A percentile compares a stretch with the other conserved stretches of the same genome.
Evolutionary conservation across 2,797 vertebrate species (phyloP).

Genomic region (Toxotes lorentzi): DNA sequence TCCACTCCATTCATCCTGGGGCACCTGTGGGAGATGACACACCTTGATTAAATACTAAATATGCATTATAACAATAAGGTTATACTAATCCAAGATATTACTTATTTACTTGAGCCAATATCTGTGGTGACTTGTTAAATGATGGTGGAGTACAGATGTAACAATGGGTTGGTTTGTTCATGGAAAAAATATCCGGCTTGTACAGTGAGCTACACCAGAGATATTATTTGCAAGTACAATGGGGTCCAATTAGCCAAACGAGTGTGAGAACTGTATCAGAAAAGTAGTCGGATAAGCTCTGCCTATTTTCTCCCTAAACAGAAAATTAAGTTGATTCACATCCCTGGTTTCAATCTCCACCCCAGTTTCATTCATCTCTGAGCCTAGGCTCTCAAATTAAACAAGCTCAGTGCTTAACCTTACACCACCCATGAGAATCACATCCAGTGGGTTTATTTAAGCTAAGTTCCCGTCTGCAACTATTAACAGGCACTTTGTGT

Average conservation of each 20-base stretch:
- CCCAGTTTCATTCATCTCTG: conserved; percentile 11
- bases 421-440: not conserved
- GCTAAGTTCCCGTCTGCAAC: not conserved
- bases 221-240: conserved; percentile 56
- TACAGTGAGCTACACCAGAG: conserved; percentile 3
- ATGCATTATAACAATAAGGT: not conserved
- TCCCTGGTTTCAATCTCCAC: conserved; percentile 17
- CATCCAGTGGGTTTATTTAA: conserved; percentile 12
- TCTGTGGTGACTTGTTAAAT: conserved; percentile 16
- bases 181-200: conserved; percentile 29
- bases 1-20: conserved; percentile 97
- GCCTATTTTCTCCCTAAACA: conserved; percentile 30
- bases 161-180: not conserved
- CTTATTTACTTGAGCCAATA: conserved; percentile 2
- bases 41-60: conserved; percentile 14
- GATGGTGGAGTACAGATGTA: not conserved
- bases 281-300: conserved; percentile 27
- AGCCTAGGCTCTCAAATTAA: conserved; percentile 35
- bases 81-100: not conserved
- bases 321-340: conserved; percentile 36
- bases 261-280: conserved; percentile 43
- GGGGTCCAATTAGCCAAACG: conserved; percentile 56
- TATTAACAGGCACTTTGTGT: not conserved
- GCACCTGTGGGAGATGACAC: conserved; percentile 86
- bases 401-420: conserved; percentile 24